Evolutionary conservation across 1,140 invertebrate species (phyloP).

Genomic region (Dinoponera quadriceps): DNA sequence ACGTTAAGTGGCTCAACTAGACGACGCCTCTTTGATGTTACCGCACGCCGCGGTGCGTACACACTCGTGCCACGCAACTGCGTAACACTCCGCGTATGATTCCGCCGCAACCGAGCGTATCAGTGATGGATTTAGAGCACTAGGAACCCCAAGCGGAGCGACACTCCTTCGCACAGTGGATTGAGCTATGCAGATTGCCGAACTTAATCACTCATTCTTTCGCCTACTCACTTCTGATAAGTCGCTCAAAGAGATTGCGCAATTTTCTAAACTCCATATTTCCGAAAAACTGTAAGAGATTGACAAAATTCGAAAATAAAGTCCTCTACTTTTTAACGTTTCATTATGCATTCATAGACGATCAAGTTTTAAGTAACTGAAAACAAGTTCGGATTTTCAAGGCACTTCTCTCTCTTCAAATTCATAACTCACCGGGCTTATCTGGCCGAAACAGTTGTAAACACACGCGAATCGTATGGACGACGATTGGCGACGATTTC

Average conservation of each 20-base stretch:
- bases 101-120: conserved; percentile 36
- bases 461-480: background rate
- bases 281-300: too few species aligned
- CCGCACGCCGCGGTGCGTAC: conserved; percentile 72
- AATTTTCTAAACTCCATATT: too few species aligned
- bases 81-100: conserved; percentile 70
- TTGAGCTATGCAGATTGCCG: background rate
- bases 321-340: too few species aligned
- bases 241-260: too few species aligned
- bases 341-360: too few species aligned
- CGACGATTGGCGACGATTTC: background rate
- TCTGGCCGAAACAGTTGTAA: background rate
- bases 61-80: conserved; percentile 73
- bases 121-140: conserved; percentile 41
- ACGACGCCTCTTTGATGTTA: conserved; percentile 79
- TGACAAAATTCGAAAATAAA: too few species aligned
- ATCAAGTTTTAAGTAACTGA: too few species aligned
- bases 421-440: too few species aligned
- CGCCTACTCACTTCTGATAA: too few species aligned
- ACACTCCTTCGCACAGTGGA: background rate
- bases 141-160: conserved; percentile 2
- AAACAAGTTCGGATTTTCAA: too few species aligned
- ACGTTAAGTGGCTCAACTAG: conserved; percentile 84
- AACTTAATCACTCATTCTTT: background rate
- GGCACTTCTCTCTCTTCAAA: too few species aligned